Evolutionary conservation across 2,888 invertebrate genomes (phyloP), one percentile per base, ranked within the genome.

Genomic region (Candidula unifasciata): DNA sequence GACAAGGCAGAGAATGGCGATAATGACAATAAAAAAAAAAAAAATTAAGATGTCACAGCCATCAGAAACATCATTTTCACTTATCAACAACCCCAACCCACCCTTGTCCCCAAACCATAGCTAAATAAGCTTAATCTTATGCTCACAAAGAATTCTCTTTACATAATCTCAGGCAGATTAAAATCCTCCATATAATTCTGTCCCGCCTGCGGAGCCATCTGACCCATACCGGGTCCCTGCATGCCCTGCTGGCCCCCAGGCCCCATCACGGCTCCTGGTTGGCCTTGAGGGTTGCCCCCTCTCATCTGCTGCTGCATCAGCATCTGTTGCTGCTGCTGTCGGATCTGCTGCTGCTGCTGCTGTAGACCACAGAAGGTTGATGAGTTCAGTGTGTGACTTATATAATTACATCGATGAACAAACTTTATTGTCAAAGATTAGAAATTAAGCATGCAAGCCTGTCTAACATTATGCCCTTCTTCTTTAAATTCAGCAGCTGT

Each of bases 151-250:
- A 18, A 30, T 21, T 16, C 18, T 2, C 24, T 44, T 57, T 85
- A 82, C 33, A 83, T 69, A 54, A 87, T 81, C 16, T 87, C 86
- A 1, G 85, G 76, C 18, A 87, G 66, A 64, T 66, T 86, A 80
- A 88, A 86, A 21, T 88, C 88, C 18, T 88, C 88, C 73, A 88
- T 74, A 33, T 83, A 86, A 68, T 84, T 88, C 73, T 87, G 88
- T 0, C 80, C 68, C 0, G 85, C 82, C 73, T 87, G 88, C 21
- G 78, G 85, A 3, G 71, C 84, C 83, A 88, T 86, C 83, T 88
- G 88, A 1, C 82, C 83, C 87, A 87, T 87, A 33, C 68, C 81
- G 35, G 84, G 69, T 1, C 80, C 83, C 69, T 88, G 88, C 87
- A 87, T 83, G 33, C 30, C 71, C 24, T 82, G 85, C 78, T 85